Evolutionary conservation across 2,797 vertebrate genomes (phyloP), one percentile per base, ranked within the genome.

Genomic region (Cryptoprocta ferox): DNA sequence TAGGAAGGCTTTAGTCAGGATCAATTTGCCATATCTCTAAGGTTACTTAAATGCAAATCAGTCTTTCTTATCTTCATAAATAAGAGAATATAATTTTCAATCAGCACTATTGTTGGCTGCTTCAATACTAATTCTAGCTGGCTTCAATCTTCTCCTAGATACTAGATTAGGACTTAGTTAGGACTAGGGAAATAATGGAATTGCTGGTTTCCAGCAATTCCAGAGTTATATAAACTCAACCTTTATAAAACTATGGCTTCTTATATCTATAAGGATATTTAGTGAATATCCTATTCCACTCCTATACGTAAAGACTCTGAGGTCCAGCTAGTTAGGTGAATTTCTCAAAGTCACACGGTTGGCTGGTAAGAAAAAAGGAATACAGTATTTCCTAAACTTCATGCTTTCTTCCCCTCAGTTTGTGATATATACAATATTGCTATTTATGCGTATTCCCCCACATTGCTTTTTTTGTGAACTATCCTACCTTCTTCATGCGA

Each of bases 11-110:
- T 9, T 76, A 61, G 71, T 96, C 71, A 80, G 79, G 28, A 66
- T 68, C 87, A 80, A 59, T 71, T 82, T 93, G 19, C 26, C 10
- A 21, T 15, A 1, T 63, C 11, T 92, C 32, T 61, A 70, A 85
- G 88, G 81, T 85, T 42, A 81, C 71, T 85, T 91, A 32, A 80
- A 45, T 59, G 16, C 6, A 92, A 75, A 96, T 91, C 76, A 87
- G 28, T 21, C 18, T 71, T 75, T 88, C 32, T 30, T 30, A 4
- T 59, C 45, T 91, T 7, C 8, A 70, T 71, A 39, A 93, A 18
- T n/a, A 92, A 87, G 56, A 82, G 11, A 91, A 81, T 86, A 37
- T 70, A 73, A 37, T 87, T 90, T 95, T 83, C 37, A 63, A 16
- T 76, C 35, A 75, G 70, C n/a, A 48, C 26, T 75, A 45, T 56